Conservation (phyloP, 2,888 invertebrate genomes). For the Eurois occulta region DNA sequence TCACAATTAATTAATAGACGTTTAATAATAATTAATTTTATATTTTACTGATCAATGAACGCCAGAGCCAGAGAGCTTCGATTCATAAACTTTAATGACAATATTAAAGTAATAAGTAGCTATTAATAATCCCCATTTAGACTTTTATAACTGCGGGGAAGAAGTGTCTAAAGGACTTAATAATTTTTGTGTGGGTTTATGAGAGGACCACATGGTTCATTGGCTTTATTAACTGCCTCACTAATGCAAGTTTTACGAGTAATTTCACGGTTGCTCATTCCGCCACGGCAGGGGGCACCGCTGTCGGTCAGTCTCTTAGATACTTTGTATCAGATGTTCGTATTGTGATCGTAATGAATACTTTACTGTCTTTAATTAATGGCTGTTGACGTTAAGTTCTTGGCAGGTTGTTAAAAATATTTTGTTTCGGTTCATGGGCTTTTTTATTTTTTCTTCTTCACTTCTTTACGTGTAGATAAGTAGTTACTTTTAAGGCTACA, state of each 20-base stretch:
- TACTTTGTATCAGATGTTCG: conserved; percentile 56
- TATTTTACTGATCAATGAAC: conserved; percentile 55
- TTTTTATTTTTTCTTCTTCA: conserved; percentile 1
- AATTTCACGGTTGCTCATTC: conserved; percentile 89
- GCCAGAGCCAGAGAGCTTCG: conserved; percentile 52
- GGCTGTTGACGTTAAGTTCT: conserved; percentile 41
- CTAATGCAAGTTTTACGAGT: conserved; percentile 89
- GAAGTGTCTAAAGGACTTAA: conserved; percentile 74
- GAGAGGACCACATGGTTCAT: conserved; percentile 85
- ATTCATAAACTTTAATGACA: conserved; percentile 71
- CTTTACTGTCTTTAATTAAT: conserved; percentile 63
- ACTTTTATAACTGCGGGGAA: conserved; percentile 77
- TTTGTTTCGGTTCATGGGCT: conserved; percentile 18
- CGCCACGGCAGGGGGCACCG: conserved; percentile 78
- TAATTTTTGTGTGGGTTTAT: conserved; percentile 80
- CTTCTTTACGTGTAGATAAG: background rate
- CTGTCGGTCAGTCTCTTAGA: conserved; percentile 53
- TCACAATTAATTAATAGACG: conserved; percentile 58
- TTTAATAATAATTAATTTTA: conserved; percentile 59
- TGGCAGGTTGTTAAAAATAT: conserved; percentile 44
- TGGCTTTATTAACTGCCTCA: conserved; percentile 82
- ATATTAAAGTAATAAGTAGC: conserved; percentile 78
- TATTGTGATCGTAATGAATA: conserved; percentile 62
- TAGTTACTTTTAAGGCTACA: background rate
- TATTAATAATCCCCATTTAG: conserved; percentile 84